Base-by-base conservation (phyloP, 2,113 vertebrate species). In the Atrichornis clamosus region DNA sequence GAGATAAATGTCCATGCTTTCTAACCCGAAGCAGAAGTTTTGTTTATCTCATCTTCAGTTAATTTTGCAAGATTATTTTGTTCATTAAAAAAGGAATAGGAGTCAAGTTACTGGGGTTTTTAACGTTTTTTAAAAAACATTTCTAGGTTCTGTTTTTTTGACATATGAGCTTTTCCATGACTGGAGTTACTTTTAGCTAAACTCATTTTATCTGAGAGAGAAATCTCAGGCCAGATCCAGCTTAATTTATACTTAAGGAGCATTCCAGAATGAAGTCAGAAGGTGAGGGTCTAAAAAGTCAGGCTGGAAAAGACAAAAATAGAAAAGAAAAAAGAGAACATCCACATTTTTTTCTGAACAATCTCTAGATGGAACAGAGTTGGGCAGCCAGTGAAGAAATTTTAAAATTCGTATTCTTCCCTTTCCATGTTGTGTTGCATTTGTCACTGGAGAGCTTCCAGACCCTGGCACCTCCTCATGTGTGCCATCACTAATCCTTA, bases 21-120 rank as follows among this genome's bases (percentile, higher is more conserved):
- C 23, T 78, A 77, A 82, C 62, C 49, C 52, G 41, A 39, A 92
- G 58, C 90, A 95, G 80, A 73, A 81, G 46, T 89, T 95, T 84
- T 37, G 33, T 55, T 95, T 96, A 79, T 94, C 52, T 94, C 35
- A 85, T 95, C 69, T 76, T 64, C 44, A 30, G 42, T 82, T 69
- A 76, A 78, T 73, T 95, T 92, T 91, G 89, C 39, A 87, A 95
- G 77, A 63, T 89, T 58, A 42, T 74, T 95, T 87, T 90, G 26
- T 81, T 95, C 8, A 28, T 87, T 81, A 56, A 41, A 84, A 95
- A 74, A 70, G 35, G 63, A 85, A 53, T 42, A 41, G 44, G 59
- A 93, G 73, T 84, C 85, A 95, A 93, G 8, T 8, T 91, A 44
- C 42, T 76, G n/a, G 7, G 2, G 1, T 21, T 55, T 62, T 11